Conservation (phyloP, 2,888 invertebrate genomes). For the Marasmarcha lunaedactyla region DNA sequence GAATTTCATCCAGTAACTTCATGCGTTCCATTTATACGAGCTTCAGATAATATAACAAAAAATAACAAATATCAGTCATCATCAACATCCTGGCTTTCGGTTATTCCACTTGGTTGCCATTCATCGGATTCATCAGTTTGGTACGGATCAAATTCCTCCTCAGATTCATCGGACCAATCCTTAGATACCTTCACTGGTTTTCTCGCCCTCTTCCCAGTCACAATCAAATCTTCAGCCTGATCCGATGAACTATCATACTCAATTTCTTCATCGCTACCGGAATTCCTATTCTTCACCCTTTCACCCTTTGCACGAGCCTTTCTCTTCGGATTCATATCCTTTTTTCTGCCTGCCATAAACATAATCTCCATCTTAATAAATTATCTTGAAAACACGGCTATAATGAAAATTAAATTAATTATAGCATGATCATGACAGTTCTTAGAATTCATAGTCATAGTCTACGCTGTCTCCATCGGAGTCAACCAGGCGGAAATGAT, state of each 20-base stretch:
- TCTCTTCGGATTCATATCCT: neutral
- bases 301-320: neutral
- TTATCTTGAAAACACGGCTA: neutral
- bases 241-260: neutral
- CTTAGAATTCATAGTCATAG: conserved; percentile 55
- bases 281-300: neutral
- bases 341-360: neutral
- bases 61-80: too few species aligned
- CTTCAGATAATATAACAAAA: too few species aligned
- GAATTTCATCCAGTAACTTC: too few species aligned
- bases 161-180: conserved; percentile 35
- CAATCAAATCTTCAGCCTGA: conserved; percentile 20
- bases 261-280: neutral
- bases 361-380: neutral
- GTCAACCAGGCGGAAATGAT: conserved; percentile 42
- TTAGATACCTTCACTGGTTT: conserved; percentile 22
- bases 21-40: too few species aligned
- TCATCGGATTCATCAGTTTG: conserved; percentile 60
- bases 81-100: too few species aligned
- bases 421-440: conserved; percentile 2
- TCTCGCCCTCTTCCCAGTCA: conserved; percentile 35
- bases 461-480: conserved; percentile 56
- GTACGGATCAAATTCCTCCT: conserved; percentile 52
- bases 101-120: conserved; percentile 41
- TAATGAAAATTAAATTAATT: neutral